Evolutionary conservation across 2,113 vertebrate species (phyloP).

Genomic region (Tinamus guttatus): DNA sequence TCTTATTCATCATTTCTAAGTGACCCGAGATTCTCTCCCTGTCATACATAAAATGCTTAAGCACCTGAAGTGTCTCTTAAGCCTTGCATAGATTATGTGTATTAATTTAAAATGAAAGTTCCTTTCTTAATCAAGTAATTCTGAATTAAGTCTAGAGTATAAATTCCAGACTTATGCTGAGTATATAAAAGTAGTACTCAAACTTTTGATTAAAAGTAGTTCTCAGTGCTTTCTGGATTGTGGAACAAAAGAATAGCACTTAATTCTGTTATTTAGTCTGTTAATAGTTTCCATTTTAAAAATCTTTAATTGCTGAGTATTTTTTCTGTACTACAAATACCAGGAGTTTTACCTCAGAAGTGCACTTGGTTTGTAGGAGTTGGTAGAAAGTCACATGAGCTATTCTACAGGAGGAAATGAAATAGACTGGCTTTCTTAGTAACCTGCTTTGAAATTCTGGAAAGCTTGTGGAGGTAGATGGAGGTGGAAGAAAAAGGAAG

Average conservation of each 20-base stretch:
- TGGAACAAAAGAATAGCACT: background rate
- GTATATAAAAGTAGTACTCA: background rate
- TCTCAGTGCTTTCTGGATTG: background rate
- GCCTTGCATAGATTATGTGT: too few species aligned
- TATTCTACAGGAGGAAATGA: background rate
- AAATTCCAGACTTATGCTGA: background rate
- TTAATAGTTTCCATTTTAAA: background rate
- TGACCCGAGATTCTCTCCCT: background rate
- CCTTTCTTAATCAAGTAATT: background rate
- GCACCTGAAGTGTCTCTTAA: too few species aligned
- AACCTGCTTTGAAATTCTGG: background rate
- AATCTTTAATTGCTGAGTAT: background rate
- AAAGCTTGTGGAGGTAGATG: background rate
- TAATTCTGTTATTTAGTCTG: background rate
- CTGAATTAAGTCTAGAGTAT: background rate
- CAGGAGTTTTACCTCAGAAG: background rate
- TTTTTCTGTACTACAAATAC: background rate
- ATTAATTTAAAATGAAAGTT: background rate
- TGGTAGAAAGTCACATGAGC: background rate
- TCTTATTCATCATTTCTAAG: background rate
- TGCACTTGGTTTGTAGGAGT: accelerated
- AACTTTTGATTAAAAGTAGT: background rate
- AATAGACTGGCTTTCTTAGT: background rate
- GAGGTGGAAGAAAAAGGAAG: background rate
- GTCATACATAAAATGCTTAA: accelerated